Percentiles rank a stretch among this genome's conserved stretches.
Evolutionary conservation across 2,888 invertebrate species (phyloP).

Genomic region (Stratiomys singularior): DNA sequence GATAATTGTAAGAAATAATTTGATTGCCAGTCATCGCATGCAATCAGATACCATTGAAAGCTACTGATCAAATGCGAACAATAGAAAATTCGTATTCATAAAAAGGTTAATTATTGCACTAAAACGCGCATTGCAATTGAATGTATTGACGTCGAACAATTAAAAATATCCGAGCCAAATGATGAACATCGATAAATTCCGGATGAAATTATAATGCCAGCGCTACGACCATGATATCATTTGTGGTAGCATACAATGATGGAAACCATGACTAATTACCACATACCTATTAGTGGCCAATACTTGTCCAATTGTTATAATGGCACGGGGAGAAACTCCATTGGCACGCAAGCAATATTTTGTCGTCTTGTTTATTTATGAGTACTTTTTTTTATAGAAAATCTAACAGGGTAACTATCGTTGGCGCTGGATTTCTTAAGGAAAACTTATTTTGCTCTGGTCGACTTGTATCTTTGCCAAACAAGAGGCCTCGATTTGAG

Average conservation of each 20-base stretch:
- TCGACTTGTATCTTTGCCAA: too few species aligned
- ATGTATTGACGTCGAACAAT: conserved; percentile 20
- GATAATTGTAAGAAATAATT: too few species aligned
- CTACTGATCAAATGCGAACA: background rate
- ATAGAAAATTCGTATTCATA: background rate
- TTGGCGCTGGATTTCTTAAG: too few species aligned
- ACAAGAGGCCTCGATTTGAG: too few species aligned
- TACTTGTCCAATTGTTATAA: background rate
- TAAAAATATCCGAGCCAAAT: background rate
- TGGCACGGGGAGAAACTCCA: background rate
- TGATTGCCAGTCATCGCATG: too few species aligned
- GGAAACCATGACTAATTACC: conserved; percentile 29
- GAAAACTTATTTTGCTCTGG: too few species aligned
- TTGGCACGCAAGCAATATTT: background rate
- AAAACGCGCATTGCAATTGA: conserved; percentile 1
- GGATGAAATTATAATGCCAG: conserved; percentile 16
- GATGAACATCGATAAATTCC: conserved; percentile 5
- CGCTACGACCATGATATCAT: conserved; percentile 17
- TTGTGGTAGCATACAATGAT: background rate
- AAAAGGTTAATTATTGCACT: conserved; percentile 22
- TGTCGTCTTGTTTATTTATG: background rate
- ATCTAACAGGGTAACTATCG: too few species aligned
- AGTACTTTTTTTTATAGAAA: background rate
- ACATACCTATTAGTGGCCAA: background rate
- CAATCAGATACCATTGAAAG: background rate